Evolutionary conservation across 2,888 invertebrate genomes (phyloP), one percentile per base, ranked within the genome.

Genomic region (Cataglyphis albicans): DNA sequence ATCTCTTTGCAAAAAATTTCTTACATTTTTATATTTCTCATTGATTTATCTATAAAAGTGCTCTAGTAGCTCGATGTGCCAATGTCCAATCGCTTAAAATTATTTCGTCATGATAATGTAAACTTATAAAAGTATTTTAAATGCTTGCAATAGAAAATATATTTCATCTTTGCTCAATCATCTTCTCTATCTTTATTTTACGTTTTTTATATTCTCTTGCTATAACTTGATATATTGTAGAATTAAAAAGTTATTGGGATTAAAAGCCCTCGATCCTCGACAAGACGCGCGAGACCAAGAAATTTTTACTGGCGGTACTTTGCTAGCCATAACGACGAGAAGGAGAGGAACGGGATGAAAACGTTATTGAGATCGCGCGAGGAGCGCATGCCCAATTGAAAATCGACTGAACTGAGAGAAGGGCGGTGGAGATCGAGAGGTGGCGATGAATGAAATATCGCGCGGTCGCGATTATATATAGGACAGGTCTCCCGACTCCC

Each of bases 381-480:
- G 81, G 80, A 72, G 84, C 82, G 25, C 25, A 81, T 76, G 78
- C 72, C 59, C 70, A 52, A 78, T 72, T 65, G 82, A 61, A 48
- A 57, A 59, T 29, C 65, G 75, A 81, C 44, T 57, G 63, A 32
- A 44, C 67, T 59, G 32, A 21, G 78, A 21, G 32, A 70, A 70
- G 29, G 59, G n/a, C 52, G 18, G 78, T 44, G 44, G 68, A 38
- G 72, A 82, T 82, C 65, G 57, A 61, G 55, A 63, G 70, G 65
- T 68, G 70, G 83, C 81, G 86, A 88, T 88, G 87, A 88, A 89
- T 89, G 89, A 90, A 88, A 91, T 89, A 90, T 89, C 88, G 86
- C 84, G 70, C 78, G 41, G 35, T 78, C 64, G 64, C 59, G 80
- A 83, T 84, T 84, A 85, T 86, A 85, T 88, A 89, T 83, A 87